A percentile compares a stretch with the other conserved stretches of the same genome.
Evolutionary conservation across 1,140 invertebrate species (phyloP).

Genomic region (Lepidurus apus): DNA sequence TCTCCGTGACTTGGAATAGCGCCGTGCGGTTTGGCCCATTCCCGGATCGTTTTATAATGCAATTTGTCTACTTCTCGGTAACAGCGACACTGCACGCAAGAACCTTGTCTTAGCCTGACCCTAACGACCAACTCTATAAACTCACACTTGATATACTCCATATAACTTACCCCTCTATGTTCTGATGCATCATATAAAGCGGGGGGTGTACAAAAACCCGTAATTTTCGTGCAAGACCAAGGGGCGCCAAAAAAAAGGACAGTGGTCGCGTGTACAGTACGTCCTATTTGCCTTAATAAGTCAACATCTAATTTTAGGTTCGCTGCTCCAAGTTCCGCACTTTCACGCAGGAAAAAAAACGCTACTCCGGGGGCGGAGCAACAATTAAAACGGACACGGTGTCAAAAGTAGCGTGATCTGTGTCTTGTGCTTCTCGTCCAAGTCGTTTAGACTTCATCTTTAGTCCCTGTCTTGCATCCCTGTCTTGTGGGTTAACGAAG

Average conservation of each 20-base stretch:
- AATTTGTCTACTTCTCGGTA: not conserved
- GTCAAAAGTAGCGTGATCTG: not conserved
- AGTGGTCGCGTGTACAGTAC: not conserved
- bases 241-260: not conserved
- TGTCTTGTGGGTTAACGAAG: no score
- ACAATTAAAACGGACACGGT: not conserved
- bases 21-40: not conserved
- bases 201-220: no score
- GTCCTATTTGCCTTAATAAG: slow-evolving; percentile 1
- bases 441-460: no score
- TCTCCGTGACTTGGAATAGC: not conserved
- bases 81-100: not conserved
- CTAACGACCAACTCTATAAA: not conserved
- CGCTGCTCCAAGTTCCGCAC: not conserved
- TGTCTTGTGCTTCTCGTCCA: no score
- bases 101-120: not conserved
- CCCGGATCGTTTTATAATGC: slow-evolving; percentile 1
- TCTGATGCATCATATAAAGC: not conserved
- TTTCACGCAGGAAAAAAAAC: not conserved
- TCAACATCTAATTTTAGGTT: slow-evolving; percentile 5
- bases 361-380: not conserved
- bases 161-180: not conserved
- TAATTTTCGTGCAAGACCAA: not conserved
- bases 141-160: not conserved
- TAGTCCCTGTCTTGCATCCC: no score